Conservation (phyloP, 2,888 invertebrate species). For the Amblyjoppa fuscipennis region DNA sequence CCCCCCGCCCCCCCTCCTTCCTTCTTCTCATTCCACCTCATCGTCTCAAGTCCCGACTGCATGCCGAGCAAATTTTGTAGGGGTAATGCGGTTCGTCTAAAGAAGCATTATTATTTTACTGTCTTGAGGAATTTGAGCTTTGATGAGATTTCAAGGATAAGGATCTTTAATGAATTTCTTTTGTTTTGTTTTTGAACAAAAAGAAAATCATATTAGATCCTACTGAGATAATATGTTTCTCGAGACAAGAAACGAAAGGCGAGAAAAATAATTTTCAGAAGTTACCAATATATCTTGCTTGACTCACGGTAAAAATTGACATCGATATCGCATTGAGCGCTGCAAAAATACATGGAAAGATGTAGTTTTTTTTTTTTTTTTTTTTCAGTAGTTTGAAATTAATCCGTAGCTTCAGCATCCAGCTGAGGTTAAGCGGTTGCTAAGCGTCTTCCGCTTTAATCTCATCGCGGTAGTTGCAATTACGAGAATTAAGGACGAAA, state of each 20-base stretch:
- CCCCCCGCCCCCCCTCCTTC: not conserved
- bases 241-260: slow-evolving; percentile 3
- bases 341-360: too few relatives aligned
- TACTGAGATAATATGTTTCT: not conserved
- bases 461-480: slow-evolving; percentile 43
- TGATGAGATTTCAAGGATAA: not conserved
- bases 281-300: not conserved
- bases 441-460: slow-evolving; percentile 31
- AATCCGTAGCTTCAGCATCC: slow-evolving; percentile 26
- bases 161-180: not conserved
- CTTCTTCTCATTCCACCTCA: slow-evolving; percentile 63
- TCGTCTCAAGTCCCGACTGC: slow-evolving; percentile 44
- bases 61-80: not conserved
- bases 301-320: not conserved
- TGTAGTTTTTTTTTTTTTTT: slow-evolving; percentile 27
- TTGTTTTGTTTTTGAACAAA: not conserved
- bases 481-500: slow-evolving; percentile 50
- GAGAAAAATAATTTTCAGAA: not conserved
- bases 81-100: slow-evolving; percentile 23
- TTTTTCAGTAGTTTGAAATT: slow-evolving; percentile 54
- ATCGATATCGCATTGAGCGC: not conserved
- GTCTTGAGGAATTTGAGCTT: not conserved
- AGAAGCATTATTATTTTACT: slow-evolving; percentile 3
- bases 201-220: not conserved
- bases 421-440: slow-evolving; percentile 14